phyloP scores from a whole-genome alignment of 2,797 vertebrate species.

The Halcyon leucocephala region DNA sequence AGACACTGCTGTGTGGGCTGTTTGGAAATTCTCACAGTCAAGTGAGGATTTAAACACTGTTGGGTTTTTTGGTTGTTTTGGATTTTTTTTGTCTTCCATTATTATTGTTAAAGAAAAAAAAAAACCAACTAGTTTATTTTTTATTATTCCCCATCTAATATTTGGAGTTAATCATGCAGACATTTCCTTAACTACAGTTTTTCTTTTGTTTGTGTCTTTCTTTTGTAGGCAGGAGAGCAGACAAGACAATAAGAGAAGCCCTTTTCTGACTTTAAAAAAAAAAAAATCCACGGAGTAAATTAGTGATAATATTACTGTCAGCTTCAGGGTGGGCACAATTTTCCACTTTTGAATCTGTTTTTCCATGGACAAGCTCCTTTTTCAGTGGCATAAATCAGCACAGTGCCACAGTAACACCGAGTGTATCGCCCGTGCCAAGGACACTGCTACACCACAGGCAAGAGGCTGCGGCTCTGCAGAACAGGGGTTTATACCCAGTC shows the following conservation, averaged over 20 bases:
- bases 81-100: background rate
- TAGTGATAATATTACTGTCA: background rate
- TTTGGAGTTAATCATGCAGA: background rate
- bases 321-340: background rate
- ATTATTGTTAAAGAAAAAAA: background rate
- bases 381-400: background rate
- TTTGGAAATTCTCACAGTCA: background rate
- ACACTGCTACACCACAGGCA: background rate
- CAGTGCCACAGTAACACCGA: rapidly evolving
- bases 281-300: background rate
- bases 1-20: background rate
- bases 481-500: background rate
- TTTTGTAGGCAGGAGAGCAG: background rate
- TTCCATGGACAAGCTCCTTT: background rate
- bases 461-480: background rate
- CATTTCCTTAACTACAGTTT: background rate
- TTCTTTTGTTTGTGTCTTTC: background rate
- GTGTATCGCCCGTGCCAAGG: rapidly evolving
- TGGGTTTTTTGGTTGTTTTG: background rate
- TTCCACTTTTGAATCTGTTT: background rate
- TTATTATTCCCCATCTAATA: background rate
- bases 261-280: background rate
- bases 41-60: background rate
- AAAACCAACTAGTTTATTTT: background rate
- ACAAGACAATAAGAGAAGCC: background rate